Conservation (phyloP, 2,888 invertebrate species). For the Leucophora obtusa region DNA sequence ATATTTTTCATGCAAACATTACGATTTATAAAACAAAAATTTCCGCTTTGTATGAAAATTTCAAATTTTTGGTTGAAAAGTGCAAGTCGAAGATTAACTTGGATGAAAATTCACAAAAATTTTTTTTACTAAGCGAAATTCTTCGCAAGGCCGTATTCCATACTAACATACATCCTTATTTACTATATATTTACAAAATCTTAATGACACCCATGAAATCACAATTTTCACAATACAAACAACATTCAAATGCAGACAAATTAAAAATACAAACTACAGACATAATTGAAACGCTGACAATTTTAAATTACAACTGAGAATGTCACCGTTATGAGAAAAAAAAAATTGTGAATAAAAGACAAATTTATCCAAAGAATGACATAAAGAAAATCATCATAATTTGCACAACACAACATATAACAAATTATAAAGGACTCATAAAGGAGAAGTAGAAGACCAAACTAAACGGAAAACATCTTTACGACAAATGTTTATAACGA, state of each 20-base stretch:
- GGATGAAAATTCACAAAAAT: too few relatives aligned
- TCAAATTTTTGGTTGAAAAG: too few relatives aligned
- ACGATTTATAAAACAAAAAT: too few relatives aligned
- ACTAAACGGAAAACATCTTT: conserved; percentile 50
- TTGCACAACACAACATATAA: conserved; percentile 23
- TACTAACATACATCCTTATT: too few relatives aligned
- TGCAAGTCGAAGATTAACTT: too few relatives aligned
- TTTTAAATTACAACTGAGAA: not conserved
- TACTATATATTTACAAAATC: not conserved
- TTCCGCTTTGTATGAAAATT: too few relatives aligned
- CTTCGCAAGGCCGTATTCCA: too few relatives aligned
- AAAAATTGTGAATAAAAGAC: conserved; percentile 40
- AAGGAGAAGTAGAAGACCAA: not conserved
- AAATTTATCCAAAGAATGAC: conserved; percentile 33
- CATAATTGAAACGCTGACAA: conserved; percentile 3
- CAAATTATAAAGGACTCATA: not conserved
- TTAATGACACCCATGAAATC: conserved; percentile 16
- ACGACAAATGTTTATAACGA: conserved; percentile 52
- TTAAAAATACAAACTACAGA: conserved; percentile 18
- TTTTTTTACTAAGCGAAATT: too few relatives aligned
- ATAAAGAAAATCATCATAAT: conserved; percentile 54
- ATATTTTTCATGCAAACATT: too few relatives aligned
- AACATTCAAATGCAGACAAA: conserved; percentile 43
- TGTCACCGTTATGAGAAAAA: conserved; percentile 32
- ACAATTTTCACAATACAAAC: conserved; percentile 31